phyloP scores from a whole-genome alignment of 2,888 invertebrate species.

The Heliconius ismenius region DNA sequence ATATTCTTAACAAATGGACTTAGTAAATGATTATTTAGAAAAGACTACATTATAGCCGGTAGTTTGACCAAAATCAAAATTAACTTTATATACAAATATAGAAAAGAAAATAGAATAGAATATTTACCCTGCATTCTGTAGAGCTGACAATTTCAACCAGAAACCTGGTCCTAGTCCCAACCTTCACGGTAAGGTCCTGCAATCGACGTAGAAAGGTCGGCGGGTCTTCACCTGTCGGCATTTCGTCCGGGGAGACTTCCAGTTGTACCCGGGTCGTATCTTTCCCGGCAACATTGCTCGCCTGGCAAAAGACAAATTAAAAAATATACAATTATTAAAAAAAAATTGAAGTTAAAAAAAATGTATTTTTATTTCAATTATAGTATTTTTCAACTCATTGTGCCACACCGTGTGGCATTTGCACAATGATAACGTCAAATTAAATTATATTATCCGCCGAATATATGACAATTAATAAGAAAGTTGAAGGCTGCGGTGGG shows the following conservation, averaged over 20 bases:
- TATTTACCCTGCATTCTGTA: constrained; percentile 88
- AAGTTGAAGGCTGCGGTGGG: neutral
- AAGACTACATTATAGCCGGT: too few relatives aligned
- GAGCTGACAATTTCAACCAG: constrained; percentile 92
- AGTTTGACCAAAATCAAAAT: neutral
- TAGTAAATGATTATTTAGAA: neutral
- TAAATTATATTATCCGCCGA: too few relatives aligned
- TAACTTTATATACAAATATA: constrained; percentile 35
- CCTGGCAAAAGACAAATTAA: constrained; percentile 50
- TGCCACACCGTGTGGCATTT: too few relatives aligned
- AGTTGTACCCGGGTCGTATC: constrained; percentile 78
- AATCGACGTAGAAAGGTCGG: constrained; percentile 92
- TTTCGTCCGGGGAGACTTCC: constrained; percentile 81
- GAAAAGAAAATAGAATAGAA: neutral
- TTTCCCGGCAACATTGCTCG: constrained; percentile 82
- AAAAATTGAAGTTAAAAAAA: too few relatives aligned
- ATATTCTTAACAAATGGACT: neutral
- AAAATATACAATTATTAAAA: neutral
- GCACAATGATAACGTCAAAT: too few relatives aligned
- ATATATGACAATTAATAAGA: neutral
- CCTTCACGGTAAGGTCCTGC: constrained; percentile 93
- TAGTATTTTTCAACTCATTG: too few relatives aligned
- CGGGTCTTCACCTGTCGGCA: constrained; percentile 86
- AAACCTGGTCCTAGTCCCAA: constrained; percentile 92
- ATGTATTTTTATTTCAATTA: too few relatives aligned